Percentiles rank a stretch among this genome's conserved stretches.
These are phyloP conservation scores for Falco peregrinus DNA, from an alignment of 2,797 vertebrate genomes.

Conservation along the genomic window DNA sequence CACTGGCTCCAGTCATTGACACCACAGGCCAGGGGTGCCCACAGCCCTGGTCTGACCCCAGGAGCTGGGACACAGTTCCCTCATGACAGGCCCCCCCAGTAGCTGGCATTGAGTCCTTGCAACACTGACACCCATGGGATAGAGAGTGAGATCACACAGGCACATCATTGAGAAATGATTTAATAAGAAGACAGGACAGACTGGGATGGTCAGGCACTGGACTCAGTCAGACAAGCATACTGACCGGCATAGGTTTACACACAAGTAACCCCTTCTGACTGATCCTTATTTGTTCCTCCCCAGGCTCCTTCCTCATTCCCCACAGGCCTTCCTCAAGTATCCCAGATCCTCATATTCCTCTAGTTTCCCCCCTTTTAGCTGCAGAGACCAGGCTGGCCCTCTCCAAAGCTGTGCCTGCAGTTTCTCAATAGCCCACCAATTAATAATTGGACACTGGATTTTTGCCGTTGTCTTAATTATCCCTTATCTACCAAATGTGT, in stretches of 20 bases:
- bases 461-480: background rate
- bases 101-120: background rate
- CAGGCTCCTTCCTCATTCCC: background rate
- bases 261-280: background rate
- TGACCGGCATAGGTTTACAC: background rate
- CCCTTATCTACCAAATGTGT: background rate
- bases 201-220: background rate
- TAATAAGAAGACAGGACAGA: background rate
- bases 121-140: background rate
- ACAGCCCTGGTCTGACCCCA: background rate
- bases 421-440: background rate
- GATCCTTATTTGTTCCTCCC: background rate
- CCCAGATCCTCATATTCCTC: background rate
- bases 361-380: background rate
- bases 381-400: background rate
- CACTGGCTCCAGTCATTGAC: background rate
- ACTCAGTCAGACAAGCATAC: background rate
- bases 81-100: rapidly evolving
- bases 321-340: background rate
- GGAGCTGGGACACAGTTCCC: background rate
- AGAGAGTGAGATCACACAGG: background rate
- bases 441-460: background rate
- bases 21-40: background rate
- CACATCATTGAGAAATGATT: background rate
- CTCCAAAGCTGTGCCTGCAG: background rate